phyloP scores from a whole-genome alignment of 2,113 vertebrate species.

The Petroica traversi region DNA sequence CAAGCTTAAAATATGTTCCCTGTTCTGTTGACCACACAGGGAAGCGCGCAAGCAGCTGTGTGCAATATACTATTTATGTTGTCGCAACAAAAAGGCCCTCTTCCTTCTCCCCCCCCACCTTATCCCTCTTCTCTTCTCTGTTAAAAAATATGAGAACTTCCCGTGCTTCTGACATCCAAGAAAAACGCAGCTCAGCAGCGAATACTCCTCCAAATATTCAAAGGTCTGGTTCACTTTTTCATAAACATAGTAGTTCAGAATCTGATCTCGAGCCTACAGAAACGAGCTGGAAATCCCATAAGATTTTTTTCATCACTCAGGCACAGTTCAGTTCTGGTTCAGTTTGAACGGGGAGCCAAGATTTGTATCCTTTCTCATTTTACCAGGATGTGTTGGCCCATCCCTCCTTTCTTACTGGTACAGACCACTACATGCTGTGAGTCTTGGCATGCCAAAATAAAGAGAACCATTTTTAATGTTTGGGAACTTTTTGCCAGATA shows the following conservation, averaged over 20 bases:
- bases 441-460: constrained; percentile 58
- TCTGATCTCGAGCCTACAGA: constrained; percentile 59
- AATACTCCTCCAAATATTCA: constrained; percentile 56
- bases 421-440: constrained; percentile 61
- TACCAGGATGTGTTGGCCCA: constrained; percentile 64
- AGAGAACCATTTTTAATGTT: constrained; percentile 61
- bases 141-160: constrained; percentile 39
- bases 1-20: constrained; percentile 56
- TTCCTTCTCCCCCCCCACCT: neutral
- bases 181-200: constrained; percentile 30
- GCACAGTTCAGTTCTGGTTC: constrained; percentile 63
- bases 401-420: constrained; percentile 58
- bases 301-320: constrained; percentile 48
- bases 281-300: constrained; percentile 60
- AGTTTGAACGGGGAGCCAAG: constrained; percentile 40
- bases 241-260: constrained; percentile 59
- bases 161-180: constrained; percentile 42
- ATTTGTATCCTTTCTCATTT: constrained; percentile 59
- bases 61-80: constrained; percentile 17
- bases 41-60: constrained; percentile 21
- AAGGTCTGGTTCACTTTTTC: constrained; percentile 56
- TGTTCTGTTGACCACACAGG: constrained; percentile 68
- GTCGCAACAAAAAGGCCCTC: neutral
- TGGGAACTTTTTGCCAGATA: constrained; percentile 55
- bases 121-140: neutral